These are phyloP conservation scores for Hyles lineata DNA, from an alignment of 2,888 invertebrate species.

Conservation along the genomic window DNA sequence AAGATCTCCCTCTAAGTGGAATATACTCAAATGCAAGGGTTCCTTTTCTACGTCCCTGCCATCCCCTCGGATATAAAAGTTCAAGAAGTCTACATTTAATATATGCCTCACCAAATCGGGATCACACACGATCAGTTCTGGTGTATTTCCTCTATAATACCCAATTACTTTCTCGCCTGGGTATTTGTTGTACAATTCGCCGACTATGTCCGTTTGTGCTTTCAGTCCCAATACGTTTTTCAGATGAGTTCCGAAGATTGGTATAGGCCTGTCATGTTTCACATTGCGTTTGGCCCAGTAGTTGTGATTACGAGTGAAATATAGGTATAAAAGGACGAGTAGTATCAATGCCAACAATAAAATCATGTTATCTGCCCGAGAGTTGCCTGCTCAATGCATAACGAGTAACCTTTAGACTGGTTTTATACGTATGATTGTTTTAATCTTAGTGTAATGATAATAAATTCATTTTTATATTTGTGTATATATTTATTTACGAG, in stretches of 20 bases:
- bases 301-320: conserved; percentile 56
- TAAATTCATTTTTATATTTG: too few species aligned
- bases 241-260: conserved; percentile 63
- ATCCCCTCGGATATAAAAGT: conserved; percentile 62
- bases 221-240: conserved; percentile 50
- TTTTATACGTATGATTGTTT: too few species aligned
- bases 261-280: conserved; percentile 59
- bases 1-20: conserved; percentile 63
- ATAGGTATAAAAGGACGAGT: conserved; percentile 51
- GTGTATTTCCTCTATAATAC: conserved; percentile 59
- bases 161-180: conserved; percentile 68
- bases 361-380: conserved; percentile 42
- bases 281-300: conserved; percentile 66
- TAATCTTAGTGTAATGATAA: too few species aligned
- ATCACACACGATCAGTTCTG: conserved; percentile 65
- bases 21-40: conserved; percentile 58
- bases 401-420: not conserved
- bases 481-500: too few species aligned
- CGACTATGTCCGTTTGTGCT: conserved; percentile 52
- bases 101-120: conserved; percentile 59
- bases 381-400: not conserved
- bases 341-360: conserved; percentile 41
- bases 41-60: conserved; percentile 55
- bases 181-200: conserved; percentile 61
- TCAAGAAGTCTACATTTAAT: conserved; percentile 59